Percentiles rank a stretch among this genome's conserved stretches.
These are phyloP conservation scores for Bombus haemorrhoidalis DNA, from an alignment of 1,140 invertebrate species.

Conservation along the genomic window DNA sequence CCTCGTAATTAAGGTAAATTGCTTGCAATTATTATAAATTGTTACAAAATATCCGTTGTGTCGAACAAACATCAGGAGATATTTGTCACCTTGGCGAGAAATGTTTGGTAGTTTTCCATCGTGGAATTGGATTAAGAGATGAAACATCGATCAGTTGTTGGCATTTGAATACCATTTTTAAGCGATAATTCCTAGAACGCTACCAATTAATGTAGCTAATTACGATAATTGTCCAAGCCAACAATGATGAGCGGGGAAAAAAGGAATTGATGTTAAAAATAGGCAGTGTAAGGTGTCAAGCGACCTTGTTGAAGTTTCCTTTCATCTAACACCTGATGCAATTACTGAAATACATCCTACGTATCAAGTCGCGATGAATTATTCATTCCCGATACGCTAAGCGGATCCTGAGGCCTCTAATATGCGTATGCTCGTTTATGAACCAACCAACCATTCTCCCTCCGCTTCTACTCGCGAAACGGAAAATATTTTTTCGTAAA, in stretches of 20 bases:
- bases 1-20: neutral
- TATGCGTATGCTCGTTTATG: neutral
- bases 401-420: conserved; percentile 19
- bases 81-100: no score
- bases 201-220: neutral
- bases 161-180: neutral
- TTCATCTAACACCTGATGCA: conserved; percentile 46
- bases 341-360: conserved; percentile 46
- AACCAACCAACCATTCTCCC: neutral
- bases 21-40: neutral
- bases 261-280: conserved; percentile 1
- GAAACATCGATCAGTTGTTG: neutral
- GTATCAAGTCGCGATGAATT: conserved; percentile 32
- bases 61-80: neutral
- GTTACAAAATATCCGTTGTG: neutral
- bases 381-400: conserved; percentile 45
- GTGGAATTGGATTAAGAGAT: neutral
- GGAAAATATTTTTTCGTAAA: conserved; percentile 12
- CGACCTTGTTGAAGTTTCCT: conserved; percentile 44
- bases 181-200: neutral
- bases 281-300: conserved; percentile 9
- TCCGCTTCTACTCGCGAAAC: neutral
- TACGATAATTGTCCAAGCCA: conserved; percentile 3
- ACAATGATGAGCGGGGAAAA: neutral
- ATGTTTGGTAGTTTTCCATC: neutral